Percentiles rank a stretch among this genome's conserved stretches.
phyloP scores from a whole-genome alignment of 1,140 invertebrate genomes.

The Paracyclopina nana region DNA sequence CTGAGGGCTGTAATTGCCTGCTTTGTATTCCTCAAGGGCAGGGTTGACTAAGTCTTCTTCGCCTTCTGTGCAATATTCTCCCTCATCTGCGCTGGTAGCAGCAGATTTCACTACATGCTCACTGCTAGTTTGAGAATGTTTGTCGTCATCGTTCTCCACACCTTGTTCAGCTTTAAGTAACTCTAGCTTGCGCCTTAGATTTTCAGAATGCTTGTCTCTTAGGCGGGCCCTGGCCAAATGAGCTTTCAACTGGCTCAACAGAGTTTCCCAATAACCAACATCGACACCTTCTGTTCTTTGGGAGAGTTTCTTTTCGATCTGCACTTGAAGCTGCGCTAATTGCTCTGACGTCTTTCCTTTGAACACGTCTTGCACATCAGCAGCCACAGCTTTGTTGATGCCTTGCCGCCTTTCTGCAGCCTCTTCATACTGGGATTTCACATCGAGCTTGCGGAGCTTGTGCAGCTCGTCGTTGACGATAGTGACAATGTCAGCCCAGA shows the following conservation, averaged over 20 bases:
- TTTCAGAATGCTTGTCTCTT: constrained; percentile 74
- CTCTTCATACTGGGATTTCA: constrained; percentile 16
- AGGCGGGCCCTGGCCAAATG: constrained; percentile 82
- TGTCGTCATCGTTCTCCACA: constrained; percentile 18
- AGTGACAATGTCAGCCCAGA: constrained; percentile 92
- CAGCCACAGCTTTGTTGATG: constrained; percentile 75
- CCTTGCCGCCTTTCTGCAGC: constrained; percentile 57
- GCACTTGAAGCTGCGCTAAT: constrained; percentile 53
- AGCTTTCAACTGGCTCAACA: constrained; percentile 75
- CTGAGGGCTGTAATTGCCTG: constrained; percentile 60
- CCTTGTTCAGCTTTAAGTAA: constrained; percentile 72
- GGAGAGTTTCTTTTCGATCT: constrained; percentile 73
- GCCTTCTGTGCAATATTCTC: constrained; percentile 23
- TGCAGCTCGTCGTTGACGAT: constrained; percentile 87
- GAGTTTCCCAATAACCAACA: constrained; percentile 89
- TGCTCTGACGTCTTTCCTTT: constrained; percentile 38
- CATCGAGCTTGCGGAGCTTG: constrained; percentile 53
- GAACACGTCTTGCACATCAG: constrained; percentile 72
- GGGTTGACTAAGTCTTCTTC: constrained; percentile 16
- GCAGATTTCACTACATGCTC: constrained; percentile 20
- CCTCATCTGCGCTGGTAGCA: constrained; percentile 20
- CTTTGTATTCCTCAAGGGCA: constrained; percentile 43
- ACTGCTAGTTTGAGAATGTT: constrained; percentile 21
- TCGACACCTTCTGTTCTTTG: constrained; percentile 72
- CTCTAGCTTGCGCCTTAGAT: constrained; percentile 67